phyloP scores from a whole-genome alignment of 2,888 invertebrate species.

The Artemia sp. region DNA sequence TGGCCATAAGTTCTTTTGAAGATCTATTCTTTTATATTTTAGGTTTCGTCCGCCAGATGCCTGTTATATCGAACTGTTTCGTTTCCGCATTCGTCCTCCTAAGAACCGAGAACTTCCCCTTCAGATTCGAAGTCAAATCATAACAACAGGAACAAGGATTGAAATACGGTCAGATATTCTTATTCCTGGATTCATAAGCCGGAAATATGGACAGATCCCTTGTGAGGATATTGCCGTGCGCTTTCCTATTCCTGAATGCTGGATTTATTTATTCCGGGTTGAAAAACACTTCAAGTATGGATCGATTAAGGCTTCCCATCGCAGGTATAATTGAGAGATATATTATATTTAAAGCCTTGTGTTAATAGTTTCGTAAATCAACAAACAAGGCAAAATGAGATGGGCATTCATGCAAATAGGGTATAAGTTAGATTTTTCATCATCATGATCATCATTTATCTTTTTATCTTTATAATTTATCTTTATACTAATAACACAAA shows the following conservation, averaged over 20 bases:
- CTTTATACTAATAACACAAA: too few species aligned
- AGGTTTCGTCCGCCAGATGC: constrained; percentile 94
- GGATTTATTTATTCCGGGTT: constrained; percentile 96
- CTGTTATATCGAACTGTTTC: constrained; percentile 86
- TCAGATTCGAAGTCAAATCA: constrained; percentile 76
- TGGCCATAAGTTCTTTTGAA: neutral
- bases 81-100: constrained; percentile 86
- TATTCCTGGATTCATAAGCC: constrained; percentile 89
- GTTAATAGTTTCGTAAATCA: too few species aligned
- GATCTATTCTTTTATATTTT: constrained; percentile 23
- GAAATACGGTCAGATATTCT: constrained; percentile 86
- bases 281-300: constrained; percentile 96
- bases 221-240: constrained; percentile 92
- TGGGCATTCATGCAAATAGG: too few species aligned
- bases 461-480: too few species aligned
- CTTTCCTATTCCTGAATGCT: constrained; percentile 95
- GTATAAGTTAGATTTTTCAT: too few species aligned
- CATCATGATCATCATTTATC: too few species aligned
- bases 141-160: constrained; percentile 70
- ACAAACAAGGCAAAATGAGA: too few species aligned
- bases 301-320: constrained; percentile 83
- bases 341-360: too few species aligned
- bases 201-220: constrained; percentile 85
- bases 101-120: constrained; percentile 90
- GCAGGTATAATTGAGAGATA: constrained; percentile 34